These are phyloP conservation scores for Xenotilapia longispinis DNA, from an alignment of 2,113 vertebrate genomes.

Conservation along the genomic window DNA sequence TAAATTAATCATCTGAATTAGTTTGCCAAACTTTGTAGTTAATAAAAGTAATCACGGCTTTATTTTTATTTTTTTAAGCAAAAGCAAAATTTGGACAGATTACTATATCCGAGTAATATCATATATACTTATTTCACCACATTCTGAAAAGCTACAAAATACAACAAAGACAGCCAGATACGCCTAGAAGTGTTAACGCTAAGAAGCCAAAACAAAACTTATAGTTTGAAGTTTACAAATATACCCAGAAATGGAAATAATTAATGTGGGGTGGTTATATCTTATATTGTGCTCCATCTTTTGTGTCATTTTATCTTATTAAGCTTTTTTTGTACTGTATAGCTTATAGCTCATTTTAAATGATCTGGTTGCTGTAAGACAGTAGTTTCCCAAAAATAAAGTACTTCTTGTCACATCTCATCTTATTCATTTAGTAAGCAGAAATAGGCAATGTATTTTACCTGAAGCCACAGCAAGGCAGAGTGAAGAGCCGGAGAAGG, in stretches of 20 bases:
- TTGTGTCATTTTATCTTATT: background rate
- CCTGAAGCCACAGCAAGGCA: conserved; percentile 92
- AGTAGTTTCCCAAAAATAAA: background rate
- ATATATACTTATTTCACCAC: background rate
- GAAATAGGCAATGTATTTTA: conserved; percentile 32
- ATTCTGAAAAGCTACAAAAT: background rate
- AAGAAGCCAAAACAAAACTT: background rate
- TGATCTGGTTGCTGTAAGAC: background rate
- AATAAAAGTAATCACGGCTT: background rate
- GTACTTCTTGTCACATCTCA: background rate
- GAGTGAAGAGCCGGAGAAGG: conserved; percentile 82
- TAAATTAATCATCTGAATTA: background rate
- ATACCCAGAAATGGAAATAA: background rate
- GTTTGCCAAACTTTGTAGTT: background rate
- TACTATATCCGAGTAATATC: background rate
- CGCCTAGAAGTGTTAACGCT: rapidly evolving
- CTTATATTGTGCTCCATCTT: background rate
- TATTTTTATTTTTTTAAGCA: background rate
- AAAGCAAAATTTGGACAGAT: background rate
- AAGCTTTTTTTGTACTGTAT: background rate
- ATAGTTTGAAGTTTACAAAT: background rate
- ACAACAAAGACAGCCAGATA: background rate
- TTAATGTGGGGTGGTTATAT: background rate
- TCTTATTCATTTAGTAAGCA: background rate
- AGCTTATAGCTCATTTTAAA: background rate